These are phyloP conservation scores for Philopotamus ludificatus DNA, from an alignment of 1,140 invertebrate species.

Conservation along the genomic window DNA sequence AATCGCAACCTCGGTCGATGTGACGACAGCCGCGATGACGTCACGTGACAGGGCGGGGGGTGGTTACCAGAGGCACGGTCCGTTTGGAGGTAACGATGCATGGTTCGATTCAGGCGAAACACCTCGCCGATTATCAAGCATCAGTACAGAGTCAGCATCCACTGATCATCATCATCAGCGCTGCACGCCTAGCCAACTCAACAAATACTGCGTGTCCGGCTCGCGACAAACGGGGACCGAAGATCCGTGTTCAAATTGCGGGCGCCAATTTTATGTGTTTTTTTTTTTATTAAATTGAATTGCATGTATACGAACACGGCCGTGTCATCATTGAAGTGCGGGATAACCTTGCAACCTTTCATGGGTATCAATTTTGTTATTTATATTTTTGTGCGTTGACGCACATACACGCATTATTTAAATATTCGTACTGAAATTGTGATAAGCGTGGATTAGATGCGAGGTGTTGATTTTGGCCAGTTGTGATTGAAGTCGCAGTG, in stretches of 20 bases:
- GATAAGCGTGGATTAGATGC: no score
- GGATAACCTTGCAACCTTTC: no score
- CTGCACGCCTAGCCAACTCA: not conserved
- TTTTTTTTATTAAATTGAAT: no score
- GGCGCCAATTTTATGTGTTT: no score
- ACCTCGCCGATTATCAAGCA: constrained; percentile 18
- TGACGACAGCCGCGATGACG: not conserved
- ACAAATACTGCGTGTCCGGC: no score
- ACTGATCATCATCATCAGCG: not conserved
- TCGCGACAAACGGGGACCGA: no score
- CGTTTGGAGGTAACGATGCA: constrained; percentile 10
- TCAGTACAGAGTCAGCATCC: not conserved
- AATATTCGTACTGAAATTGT: no score
- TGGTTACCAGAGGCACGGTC: not conserved
- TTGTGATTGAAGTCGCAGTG: not conserved
- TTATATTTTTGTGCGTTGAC: not conserved
- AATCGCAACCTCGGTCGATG: not conserved
- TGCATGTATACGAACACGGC: no score
- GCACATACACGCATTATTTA: no score
- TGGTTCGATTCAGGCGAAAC: constrained; percentile 14
- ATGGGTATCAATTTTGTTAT: not conserved
- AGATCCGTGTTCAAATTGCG: no score
- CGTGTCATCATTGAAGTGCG: not conserved
- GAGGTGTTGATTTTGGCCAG: no score
- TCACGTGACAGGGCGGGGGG: not conserved